A percentile compares a stretch with the other conserved stretches of the same genome.
Conservation (phyloP, 2,888 invertebrate species). For the Chamaedrilus cognettii region DNA sequence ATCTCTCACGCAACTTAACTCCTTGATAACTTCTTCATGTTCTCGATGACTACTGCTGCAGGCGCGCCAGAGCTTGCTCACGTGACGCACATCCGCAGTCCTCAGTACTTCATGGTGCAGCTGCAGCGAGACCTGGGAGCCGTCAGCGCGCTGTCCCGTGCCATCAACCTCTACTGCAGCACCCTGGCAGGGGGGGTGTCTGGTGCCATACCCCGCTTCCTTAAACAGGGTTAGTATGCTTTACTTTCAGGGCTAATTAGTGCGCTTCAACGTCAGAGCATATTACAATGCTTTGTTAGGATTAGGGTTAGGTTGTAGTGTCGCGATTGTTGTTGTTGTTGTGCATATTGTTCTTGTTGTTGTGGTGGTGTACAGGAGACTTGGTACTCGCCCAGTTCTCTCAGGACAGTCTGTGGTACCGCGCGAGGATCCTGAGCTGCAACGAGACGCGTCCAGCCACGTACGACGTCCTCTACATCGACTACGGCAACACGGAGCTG, state of each 20-base stretch:
- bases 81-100: conserved; percentile 67
- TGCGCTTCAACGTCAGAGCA: no score
- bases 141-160: conserved; percentile 41
- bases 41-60: no score
- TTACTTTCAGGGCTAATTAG: no score
- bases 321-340: no score
- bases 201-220: neutral
- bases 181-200: no score
- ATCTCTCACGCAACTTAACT: no score
- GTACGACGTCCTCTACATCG: conserved; percentile 70
- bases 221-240: neutral
- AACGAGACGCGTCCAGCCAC: neutral
- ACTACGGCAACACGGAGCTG: conserved; percentile 79
- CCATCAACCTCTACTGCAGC: conserved; percentile 39
- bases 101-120: conserved; percentile 69
- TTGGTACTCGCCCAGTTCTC: conserved; percentile 67
- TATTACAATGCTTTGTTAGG: no score
- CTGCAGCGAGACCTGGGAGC: conserved; percentile 40
- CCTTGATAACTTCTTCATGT: no score
- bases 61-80: neutral
- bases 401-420: conserved; percentile 71
- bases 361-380: conserved; percentile 23
- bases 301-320: no score
- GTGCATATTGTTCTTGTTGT: no score
- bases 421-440: conserved; percentile 67